Evolutionary conservation across 2,113 vertebrate genomes (phyloP).

Genomic region (Pseudopodoces humilis): DNA sequence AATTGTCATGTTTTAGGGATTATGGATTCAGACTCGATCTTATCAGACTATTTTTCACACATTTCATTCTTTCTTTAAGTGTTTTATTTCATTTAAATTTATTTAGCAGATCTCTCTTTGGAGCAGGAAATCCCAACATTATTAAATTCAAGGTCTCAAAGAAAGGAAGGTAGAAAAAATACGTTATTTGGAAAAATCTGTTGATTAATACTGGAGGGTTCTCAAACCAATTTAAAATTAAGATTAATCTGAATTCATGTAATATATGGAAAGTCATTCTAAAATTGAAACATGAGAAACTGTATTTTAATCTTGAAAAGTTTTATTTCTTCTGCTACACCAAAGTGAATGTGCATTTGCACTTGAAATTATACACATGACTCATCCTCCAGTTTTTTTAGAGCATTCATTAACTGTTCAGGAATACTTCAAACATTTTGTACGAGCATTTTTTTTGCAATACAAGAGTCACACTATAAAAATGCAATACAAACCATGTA

Average conservation of each 20-base stretch:
- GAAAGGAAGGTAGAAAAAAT: constrained; percentile 11
- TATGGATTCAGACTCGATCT: background rate
- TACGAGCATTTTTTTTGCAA: background rate
- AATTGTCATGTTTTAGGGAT: background rate
- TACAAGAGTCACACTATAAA: background rate
- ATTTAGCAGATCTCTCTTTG: constrained; percentile 30
- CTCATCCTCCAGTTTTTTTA: background rate
- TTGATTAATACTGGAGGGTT: constrained; percentile 37
- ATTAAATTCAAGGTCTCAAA: constrained; percentile 35
- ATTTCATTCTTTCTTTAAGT: background rate
- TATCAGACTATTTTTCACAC: background rate
- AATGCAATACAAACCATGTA: background rate
- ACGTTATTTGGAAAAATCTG: constrained; percentile 15
- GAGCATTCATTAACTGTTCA: background rate
- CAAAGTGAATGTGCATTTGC: background rate
- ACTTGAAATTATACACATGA: background rate
- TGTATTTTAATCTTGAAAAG: constrained; percentile 7
- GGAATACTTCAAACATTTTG: background rate
- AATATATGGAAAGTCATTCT: constrained; percentile 20
- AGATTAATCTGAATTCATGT: constrained; percentile 6
- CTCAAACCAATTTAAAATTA: constrained; percentile 31
- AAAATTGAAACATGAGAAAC: constrained; percentile 14
- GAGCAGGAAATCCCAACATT: constrained; percentile 40
- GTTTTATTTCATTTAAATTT: constrained; percentile 6
- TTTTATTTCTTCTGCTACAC: background rate